Percentiles rank a stretch among this genome's conserved stretches.
These are phyloP conservation scores for Montifringilla adamsi DNA, from an alignment of 2,113 vertebrate species.

Conservation along the genomic window DNA sequence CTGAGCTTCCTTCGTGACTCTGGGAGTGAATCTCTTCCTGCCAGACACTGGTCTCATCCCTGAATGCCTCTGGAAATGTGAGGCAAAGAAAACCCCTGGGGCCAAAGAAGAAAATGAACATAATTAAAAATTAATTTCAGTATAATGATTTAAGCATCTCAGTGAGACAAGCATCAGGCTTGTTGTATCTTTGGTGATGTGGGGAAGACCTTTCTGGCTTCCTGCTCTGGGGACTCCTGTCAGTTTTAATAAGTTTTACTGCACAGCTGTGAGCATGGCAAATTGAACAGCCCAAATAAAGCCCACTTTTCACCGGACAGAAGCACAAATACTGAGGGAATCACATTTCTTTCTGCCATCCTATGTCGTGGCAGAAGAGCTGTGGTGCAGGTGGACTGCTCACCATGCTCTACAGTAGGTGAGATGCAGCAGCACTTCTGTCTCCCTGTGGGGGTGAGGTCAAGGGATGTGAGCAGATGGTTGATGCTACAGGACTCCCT, in stretches of 20 bases:
- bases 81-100: neutral
- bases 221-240: constrained; percentile 27
- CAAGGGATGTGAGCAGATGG: accelerated
- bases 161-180: constrained; percentile 1
- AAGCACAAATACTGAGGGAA: neutral
- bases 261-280: neutral
- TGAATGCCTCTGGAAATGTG: neutral
- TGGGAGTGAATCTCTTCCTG: neutral
- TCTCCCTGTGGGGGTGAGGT: neutral
- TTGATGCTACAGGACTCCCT: neutral
- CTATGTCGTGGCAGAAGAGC: neutral
- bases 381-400: neutral
- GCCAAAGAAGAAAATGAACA: neutral
- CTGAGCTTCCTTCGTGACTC: neutral
- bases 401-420: neutral
- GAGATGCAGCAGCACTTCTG: neutral
- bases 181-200: neutral
- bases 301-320: constrained; percentile 10
- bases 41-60: neutral
- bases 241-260: constrained; percentile 56
- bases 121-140: constrained; percentile 34
- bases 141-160: neutral
- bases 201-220: constrained; percentile 47
- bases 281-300: constrained; percentile 33
- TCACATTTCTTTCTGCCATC: neutral